Evolutionary conservation across 1,140 invertebrate species (phyloP).

Genomic region (Odontomachus brunneus): DNA sequence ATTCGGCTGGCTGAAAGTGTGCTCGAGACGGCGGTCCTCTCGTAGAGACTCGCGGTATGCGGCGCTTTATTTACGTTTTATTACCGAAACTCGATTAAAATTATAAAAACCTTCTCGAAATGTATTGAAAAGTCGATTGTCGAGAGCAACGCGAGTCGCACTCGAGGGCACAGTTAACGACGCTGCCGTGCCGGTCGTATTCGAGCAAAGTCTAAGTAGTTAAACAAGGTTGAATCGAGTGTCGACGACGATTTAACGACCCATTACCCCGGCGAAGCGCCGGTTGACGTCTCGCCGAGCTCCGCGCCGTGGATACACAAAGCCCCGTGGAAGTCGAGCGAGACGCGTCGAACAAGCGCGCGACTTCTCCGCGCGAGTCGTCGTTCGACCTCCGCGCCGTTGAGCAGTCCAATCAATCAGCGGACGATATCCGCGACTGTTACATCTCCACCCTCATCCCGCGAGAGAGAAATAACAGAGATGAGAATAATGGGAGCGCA

Average conservation of each 20-base stretch:
- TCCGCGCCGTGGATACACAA: neutral
- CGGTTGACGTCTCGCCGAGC: neutral
- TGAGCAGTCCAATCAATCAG: conserved; percentile 29
- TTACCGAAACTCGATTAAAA: conserved; percentile 2
- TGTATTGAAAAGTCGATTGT: neutral
- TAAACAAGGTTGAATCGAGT: neutral
- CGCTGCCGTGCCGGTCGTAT: too few relatives aligned
- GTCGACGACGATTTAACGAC: neutral
- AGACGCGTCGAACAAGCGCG: neutral
- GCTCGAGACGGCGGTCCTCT: neutral
- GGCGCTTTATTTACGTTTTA: conserved; percentile 26
- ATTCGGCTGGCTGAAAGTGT: conserved; percentile 13
- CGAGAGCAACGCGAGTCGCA: neutral
- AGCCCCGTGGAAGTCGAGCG: conserved; percentile 10
- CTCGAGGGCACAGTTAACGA: neutral
- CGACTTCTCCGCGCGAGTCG: neutral
- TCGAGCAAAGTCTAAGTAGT: neutral
- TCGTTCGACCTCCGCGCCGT: neutral
- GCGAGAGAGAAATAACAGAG: neutral
- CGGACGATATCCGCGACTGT: neutral
- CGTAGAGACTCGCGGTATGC: neutral
- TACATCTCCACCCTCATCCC: neutral
- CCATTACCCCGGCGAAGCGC: neutral
- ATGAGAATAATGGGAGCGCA: neutral
- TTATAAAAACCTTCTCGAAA: neutral